Evolutionary conservation across 2,888 invertebrate genomes (phyloP).

Genomic region (Phorcus lineatus): DNA sequence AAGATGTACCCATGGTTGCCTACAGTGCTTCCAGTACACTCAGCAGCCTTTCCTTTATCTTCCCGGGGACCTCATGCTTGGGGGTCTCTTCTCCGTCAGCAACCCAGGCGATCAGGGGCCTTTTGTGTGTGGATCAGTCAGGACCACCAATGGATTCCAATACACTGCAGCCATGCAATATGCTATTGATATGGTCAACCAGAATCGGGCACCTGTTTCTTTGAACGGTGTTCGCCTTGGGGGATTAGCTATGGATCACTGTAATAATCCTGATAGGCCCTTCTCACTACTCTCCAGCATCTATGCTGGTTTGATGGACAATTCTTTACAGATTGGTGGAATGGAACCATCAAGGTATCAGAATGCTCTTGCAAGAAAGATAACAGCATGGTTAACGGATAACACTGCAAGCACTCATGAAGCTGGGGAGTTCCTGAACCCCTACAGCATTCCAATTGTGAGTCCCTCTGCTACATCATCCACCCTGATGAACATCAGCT

Average conservation of each 20-base stretch:
- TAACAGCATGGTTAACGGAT: constrained; percentile 65
- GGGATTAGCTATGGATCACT: constrained; percentile 64
- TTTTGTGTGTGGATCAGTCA: constrained; percentile 54
- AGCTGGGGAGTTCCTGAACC: constrained; percentile 65
- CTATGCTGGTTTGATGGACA: constrained; percentile 54
- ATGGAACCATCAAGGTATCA: constrained; percentile 11
- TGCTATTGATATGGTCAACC: constrained; percentile 60
- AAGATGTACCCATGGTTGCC: constrained; percentile 52
- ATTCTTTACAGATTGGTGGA: neutral
- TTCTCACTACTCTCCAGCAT: constrained; percentile 57
- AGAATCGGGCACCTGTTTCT: constrained; percentile 38
- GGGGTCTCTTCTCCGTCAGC: constrained; percentile 59
- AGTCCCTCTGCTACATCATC: constrained; percentile 61
- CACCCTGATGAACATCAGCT: constrained; percentile 53
- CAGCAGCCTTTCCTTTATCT: constrained; percentile 45
- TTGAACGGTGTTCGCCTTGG: constrained; percentile 55
- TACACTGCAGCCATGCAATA: constrained; percentile 57
- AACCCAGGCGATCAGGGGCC: constrained; percentile 46
- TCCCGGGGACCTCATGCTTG: constrained; percentile 61
- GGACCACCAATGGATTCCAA: constrained; percentile 58
- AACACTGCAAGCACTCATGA: constrained; percentile 54
- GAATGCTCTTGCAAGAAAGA: constrained; percentile 30
- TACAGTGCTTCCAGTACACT: constrained; percentile 60
- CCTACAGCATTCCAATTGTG: constrained; percentile 77
- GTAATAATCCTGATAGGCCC: constrained; percentile 54